Conservation (phyloP, 2,113 vertebrate genomes). For the Etheostoma spectabile region DNA sequence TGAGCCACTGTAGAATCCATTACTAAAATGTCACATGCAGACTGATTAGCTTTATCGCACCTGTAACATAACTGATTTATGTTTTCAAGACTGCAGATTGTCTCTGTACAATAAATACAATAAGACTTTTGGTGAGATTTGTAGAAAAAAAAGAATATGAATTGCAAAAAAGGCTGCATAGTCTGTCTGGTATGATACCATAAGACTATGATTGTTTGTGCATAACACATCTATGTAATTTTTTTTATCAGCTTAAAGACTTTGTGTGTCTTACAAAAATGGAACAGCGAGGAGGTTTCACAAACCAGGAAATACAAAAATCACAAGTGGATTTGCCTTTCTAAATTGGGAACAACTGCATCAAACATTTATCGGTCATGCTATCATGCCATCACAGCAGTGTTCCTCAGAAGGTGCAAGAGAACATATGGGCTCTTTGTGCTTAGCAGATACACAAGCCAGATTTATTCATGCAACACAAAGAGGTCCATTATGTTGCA, state of each 20-base stretch:
- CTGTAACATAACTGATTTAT: background rate
- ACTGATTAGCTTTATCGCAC: background rate
- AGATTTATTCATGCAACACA: slow-evolving; percentile 45
- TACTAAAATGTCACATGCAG: slow-evolving; percentile 16
- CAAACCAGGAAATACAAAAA: background rate
- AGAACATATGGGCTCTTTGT: slow-evolving; percentile 33
- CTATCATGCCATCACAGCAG: slow-evolving; percentile 6
- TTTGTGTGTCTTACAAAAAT: background rate
- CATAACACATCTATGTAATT: background rate
- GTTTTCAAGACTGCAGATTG: background rate
- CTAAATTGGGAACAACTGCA: background rate
- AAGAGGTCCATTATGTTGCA: background rate
- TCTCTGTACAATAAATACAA: background rate
- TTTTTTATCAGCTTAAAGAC: background rate
- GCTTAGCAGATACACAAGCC: slow-evolving; percentile 12
- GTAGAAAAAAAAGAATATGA: background rate
- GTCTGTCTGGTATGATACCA: too few relatives aligned
- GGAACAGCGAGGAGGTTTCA: fast-evolving
- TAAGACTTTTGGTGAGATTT: background rate
- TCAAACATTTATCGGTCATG: slow-evolving; percentile 15
- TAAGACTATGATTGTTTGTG: background rate
- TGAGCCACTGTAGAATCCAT: background rate
- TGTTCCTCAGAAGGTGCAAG: slow-evolving; percentile 31
- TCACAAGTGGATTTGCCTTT: background rate
- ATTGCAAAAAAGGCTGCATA: too few relatives aligned